These are phyloP conservation scores for Eulemur rufifrons DNA, from an alignment of 2,113 vertebrate species.

Conservation along the genomic window DNA sequence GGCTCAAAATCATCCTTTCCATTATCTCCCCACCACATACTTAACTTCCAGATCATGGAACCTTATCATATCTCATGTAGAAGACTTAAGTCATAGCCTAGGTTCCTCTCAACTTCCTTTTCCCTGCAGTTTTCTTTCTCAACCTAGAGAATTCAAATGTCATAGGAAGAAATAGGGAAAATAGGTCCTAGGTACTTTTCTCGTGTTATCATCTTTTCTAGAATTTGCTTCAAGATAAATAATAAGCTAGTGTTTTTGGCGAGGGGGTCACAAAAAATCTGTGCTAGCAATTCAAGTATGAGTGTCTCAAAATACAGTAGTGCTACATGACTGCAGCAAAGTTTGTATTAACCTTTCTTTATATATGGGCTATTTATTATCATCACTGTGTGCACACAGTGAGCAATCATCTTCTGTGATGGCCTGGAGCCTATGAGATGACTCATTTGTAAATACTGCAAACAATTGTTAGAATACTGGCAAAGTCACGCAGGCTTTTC, in stretches of 20 bases:
- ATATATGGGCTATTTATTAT: not conserved
- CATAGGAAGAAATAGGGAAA: not conserved
- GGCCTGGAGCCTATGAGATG: constrained; percentile 3
- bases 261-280: not conserved
- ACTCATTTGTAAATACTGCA: constrained; percentile 36
- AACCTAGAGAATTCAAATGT: not conserved
- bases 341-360: not conserved
- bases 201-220: not conserved
- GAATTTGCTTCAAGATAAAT: not conserved
- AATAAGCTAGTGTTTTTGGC: not conserved
- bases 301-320: not conserved
- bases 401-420: constrained; percentile 18
- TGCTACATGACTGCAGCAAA: not conserved
- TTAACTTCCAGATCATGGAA: not conserved
- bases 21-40: rapidly evolving
- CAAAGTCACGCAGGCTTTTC: constrained; percentile 33
- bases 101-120: not conserved
- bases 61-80: not conserved
- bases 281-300: not conserved
- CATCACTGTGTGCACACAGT: not conserved
- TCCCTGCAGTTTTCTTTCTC: not conserved
- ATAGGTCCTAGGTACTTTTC: not conserved
- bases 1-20: not conserved
- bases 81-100: not conserved
- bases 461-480: constrained; percentile 31